Conservation (phyloP, 2,113 vertebrate genomes). For the Pseudonaja textilis region DNA sequence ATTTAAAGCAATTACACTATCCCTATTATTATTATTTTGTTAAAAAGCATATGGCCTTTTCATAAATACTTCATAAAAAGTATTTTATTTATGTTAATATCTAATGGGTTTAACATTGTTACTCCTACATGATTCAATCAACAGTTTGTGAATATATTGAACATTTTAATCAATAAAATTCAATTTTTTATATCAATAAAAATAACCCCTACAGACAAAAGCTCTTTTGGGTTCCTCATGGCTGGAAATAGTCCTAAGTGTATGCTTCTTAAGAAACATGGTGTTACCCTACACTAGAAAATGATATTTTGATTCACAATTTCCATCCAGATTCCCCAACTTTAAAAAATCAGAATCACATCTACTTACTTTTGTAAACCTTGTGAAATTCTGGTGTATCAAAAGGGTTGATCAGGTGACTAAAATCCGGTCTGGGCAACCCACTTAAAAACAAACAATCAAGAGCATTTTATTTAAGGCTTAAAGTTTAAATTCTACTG, state of each 20-base stretch:
- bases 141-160: neutral
- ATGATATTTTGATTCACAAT: neutral
- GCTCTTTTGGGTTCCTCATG: neutral
- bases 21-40: neutral
- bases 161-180: neutral
- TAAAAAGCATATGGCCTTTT: neutral
- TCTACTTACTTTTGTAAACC: slow-evolving; percentile 78
- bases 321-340: neutral
- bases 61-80: neutral
- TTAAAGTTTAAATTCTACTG: neutral
- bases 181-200: neutral
- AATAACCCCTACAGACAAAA: neutral
- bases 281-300: neutral
- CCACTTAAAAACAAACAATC: slow-evolving; percentile 64
- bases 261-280: neutral
- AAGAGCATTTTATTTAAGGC: fast-evolving
- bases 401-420: slow-evolving; percentile 77
- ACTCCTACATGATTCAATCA: neutral
- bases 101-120: neutral
- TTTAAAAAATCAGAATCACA: neutral
- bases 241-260: neutral
- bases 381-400: slow-evolving; percentile 79
- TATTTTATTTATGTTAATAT: neutral
- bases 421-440: slow-evolving; percentile 76
- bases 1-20: neutral